Evolutionary conservation across 2,888 invertebrate genomes (phyloP).

Genomic region (Tetrapedia diversipes): DNA sequence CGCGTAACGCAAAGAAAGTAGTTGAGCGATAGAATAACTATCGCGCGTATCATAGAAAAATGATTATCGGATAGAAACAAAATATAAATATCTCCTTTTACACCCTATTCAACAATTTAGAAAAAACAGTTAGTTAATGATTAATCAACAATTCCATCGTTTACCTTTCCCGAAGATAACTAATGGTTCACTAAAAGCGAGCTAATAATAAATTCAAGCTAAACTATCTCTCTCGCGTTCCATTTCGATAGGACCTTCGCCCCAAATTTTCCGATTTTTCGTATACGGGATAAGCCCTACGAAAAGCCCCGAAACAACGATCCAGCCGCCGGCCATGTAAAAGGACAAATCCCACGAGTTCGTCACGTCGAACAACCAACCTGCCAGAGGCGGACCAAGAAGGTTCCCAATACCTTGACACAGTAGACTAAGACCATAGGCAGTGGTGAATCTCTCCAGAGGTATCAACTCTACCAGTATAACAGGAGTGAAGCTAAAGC

Average conservation of each 20-base stretch:
- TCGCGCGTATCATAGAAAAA: slow-evolving; percentile 4
- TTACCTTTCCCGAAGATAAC: not conserved
- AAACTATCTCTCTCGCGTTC: slow-evolving; percentile 79
- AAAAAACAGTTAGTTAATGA: not conserved
- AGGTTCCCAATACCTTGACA: slow-evolving; percentile 97
- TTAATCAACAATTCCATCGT: slow-evolving; percentile 3
- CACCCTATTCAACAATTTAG: not conserved
- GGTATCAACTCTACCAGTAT: slow-evolving; percentile 94
- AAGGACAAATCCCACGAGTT: slow-evolving; percentile 91
- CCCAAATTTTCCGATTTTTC: slow-evolving; percentile 87
- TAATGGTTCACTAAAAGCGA: no score
- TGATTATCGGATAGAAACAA: not conserved
- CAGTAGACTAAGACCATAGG: slow-evolving; percentile 94
- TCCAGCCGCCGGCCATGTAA: slow-evolving; percentile 91
- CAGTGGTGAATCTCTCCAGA: slow-evolving; percentile 94
- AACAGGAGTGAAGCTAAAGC: slow-evolving; percentile 95
- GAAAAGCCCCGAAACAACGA: slow-evolving; percentile 89
- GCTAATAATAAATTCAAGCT: slow-evolving; percentile 42
- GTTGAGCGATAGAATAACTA: not conserved
- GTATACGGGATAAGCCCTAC: slow-evolving; percentile 88
- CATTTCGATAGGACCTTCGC: slow-evolving; percentile 84
- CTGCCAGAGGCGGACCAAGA: slow-evolving; percentile 95
- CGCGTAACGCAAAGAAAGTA: not conserved
- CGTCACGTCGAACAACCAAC: slow-evolving; percentile 88
- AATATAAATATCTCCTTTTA: not conserved